A percentile compares a stretch with the other conserved stretches of the same genome.
Evolutionary conservation across 2,888 invertebrate species (phyloP).

Genomic region (Eretmocerus hayati): DNA sequence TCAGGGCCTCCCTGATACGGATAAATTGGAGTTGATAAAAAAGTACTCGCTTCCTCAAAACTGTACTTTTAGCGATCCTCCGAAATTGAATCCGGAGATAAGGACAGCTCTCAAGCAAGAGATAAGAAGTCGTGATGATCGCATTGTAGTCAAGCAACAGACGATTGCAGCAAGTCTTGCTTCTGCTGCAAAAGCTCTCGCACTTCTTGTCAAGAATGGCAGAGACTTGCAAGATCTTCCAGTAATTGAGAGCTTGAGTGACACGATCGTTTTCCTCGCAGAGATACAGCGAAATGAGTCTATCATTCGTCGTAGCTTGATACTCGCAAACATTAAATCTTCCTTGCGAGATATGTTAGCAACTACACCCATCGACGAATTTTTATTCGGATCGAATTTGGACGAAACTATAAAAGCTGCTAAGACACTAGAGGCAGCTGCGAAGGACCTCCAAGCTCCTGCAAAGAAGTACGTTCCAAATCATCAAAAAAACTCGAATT

Average conservation of each 20-base stretch:
- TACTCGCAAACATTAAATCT: slow-evolving; percentile 3
- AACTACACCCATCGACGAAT: not conserved
- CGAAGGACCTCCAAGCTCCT: not conserved
- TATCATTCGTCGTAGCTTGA: slow-evolving; percentile 2
- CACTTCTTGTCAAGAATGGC: not conserved
- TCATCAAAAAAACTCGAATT: slow-evolving; percentile 20
- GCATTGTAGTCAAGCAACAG: slow-evolving; percentile 15
- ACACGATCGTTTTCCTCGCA: not conserved
- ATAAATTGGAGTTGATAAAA: not conserved
- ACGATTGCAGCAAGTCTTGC: slow-evolving; percentile 13
- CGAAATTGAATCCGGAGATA: not conserved
- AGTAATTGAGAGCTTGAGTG: not conserved
- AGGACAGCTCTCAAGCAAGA: not conserved
- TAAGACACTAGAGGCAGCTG: not conserved
- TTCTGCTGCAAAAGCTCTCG: slow-evolving; percentile 4
- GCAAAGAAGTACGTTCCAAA: not conserved
- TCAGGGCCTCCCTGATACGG: not conserved
- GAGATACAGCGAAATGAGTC: slow-evolving; percentile 6
- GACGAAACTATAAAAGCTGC: slow-evolving; percentile 6
- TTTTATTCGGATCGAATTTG: slow-evolving; percentile 9
- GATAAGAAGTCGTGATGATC: slow-evolving; percentile 5
- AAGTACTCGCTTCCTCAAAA: not conserved
- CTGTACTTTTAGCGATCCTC: not conserved
- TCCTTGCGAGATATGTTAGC: slow-evolving; percentile 4
- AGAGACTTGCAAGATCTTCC: not conserved